Evolutionary conservation across 2,113 vertebrate species (phyloP).

Genomic region (Seriola rivoliana): DNA sequence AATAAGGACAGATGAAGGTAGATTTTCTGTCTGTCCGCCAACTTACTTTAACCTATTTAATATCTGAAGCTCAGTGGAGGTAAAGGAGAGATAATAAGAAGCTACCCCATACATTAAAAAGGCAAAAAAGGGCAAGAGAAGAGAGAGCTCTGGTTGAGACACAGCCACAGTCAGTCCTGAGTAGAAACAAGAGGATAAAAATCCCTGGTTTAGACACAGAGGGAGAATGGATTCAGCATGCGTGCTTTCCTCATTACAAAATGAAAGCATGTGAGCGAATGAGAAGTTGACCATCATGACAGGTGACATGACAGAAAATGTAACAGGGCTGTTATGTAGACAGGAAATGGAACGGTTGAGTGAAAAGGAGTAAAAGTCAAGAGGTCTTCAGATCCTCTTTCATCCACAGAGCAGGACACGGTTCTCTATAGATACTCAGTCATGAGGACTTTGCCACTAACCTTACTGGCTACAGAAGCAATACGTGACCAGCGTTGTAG

Average conservation of each 20-base stretch:
- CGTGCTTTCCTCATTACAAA: constrained; percentile 66
- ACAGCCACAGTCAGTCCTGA: constrained; percentile 75
- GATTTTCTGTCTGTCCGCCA: neutral
- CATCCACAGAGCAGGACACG: constrained; percentile 11
- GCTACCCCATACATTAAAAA: constrained; percentile 40
- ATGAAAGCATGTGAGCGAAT: constrained; percentile 60
- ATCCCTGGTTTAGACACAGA: constrained; percentile 71
- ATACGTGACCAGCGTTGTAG: neutral
- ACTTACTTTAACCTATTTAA: neutral
- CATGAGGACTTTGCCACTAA: neutral
- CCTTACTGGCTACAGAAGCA: constrained; percentile 9
- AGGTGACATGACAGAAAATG: constrained; percentile 44
- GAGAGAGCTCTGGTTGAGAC: constrained; percentile 71
- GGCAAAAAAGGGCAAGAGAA: constrained; percentile 47
- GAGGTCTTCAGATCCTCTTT: constrained; percentile 49
- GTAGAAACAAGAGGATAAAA: constrained; percentile 74
- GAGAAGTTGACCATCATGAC: constrained; percentile 34
- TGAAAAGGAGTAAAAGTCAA: constrained; percentile 20
- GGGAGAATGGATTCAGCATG: constrained; percentile 69
- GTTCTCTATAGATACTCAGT: constrained; percentile 13
- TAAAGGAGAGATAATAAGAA: constrained; percentile 67
- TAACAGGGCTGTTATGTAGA: constrained; percentile 23
- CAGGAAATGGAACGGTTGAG: constrained; percentile 32
- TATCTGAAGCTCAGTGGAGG: constrained; percentile 46
- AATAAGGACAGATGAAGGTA: neutral